phyloP scores from a whole-genome alignment of 1,140 invertebrate genomes.

The Acyrthosiphon pisum region DNA sequence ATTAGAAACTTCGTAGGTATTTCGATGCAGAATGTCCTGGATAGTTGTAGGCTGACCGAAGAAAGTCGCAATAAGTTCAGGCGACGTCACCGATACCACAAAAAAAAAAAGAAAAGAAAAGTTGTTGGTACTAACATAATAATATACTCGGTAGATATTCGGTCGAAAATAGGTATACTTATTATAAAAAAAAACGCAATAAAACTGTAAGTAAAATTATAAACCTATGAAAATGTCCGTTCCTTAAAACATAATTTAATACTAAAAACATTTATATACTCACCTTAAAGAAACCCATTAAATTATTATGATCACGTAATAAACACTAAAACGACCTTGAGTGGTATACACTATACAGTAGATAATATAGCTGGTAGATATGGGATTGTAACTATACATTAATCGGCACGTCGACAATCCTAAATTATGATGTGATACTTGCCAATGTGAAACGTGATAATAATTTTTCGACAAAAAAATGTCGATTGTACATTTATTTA shows the following conservation, averaged over 20 bases:
- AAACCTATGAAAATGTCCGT: neutral
- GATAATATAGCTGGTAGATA: neutral
- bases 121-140: too few species aligned
- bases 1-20: neutral
- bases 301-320: conserved; percentile 30
- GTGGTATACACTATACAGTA: neutral
- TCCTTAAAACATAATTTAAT: neutral
- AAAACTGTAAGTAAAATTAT: neutral
- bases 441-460: neutral
- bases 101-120: too few species aligned
- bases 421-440: conserved; percentile 22
- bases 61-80: too few species aligned
- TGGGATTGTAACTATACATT: neutral
- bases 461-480: neutral
- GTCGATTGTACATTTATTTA: neutral
- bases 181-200: neutral
- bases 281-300: neutral
- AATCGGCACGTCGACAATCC: neutral
- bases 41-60: neutral
- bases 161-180: neutral
- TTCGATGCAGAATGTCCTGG: neutral
- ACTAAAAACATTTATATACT: neutral
- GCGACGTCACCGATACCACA: too few species aligned
- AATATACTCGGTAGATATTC: neutral
- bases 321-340: neutral